Percentiles rank a stretch among this genome's conserved stretches.
Conservation (phyloP, 2,797 vertebrate species). For the Peromyscus attwateri region DNA sequence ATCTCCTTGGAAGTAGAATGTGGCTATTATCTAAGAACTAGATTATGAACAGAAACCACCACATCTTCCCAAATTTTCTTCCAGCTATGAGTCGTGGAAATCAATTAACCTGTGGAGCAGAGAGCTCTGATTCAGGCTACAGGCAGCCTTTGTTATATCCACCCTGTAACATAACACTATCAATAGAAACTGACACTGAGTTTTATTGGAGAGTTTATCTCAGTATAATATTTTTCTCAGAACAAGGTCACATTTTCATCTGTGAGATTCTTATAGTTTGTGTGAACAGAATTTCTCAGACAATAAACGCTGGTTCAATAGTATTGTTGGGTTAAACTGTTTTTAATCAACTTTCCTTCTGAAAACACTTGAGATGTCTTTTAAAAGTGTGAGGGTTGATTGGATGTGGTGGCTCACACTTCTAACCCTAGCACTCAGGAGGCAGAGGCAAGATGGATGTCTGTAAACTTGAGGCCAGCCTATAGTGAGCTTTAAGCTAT, state of each 20-base stretch:
- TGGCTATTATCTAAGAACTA: background rate
- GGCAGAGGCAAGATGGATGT: background rate
- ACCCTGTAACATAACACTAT: background rate
- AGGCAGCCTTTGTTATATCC: background rate
- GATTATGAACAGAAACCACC: background rate
- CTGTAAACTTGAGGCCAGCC: background rate
- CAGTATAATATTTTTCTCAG: conserved; percentile 5
- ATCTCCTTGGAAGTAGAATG: conserved; percentile 23
- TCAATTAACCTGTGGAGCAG: background rate
- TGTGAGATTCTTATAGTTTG: conserved; percentile 9
- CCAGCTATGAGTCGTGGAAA: background rate
- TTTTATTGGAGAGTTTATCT: conserved; percentile 10
- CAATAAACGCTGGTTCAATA: background rate
- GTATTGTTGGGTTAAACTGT: background rate
- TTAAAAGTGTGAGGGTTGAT: background rate
- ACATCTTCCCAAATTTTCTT: conserved; percentile 9
- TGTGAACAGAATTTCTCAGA: background rate
- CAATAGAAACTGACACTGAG: background rate
- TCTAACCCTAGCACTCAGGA: background rate
- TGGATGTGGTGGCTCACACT: background rate
- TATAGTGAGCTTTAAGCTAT: background rate
- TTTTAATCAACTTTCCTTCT: conserved; percentile 12
- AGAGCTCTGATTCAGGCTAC: background rate
- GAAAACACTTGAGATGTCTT: background rate
- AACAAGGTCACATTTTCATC: background rate